Evolutionary conservation across 2,113 vertebrate genomes (phyloP), one percentile per base, ranked within the genome.

Genomic region (Sterrhoptilus dennistouni): DNA sequence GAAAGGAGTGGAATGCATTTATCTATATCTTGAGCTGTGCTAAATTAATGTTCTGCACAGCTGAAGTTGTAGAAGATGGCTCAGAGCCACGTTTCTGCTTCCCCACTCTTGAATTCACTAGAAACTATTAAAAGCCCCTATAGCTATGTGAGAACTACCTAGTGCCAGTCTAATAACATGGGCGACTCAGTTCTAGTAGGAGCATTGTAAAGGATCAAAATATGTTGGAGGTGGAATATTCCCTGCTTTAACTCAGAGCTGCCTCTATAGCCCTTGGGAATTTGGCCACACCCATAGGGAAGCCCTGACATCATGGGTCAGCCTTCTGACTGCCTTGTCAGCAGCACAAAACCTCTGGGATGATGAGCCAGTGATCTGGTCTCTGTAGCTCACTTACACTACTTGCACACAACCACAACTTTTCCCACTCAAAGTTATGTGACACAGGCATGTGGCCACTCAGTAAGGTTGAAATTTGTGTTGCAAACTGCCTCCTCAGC

Each of bases 1-100:
- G n/a, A 74, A 77, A 70, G 42, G 38, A 74, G 47, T 50, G 6
- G 23, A 65, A 80, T 72, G 20, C 23, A 56, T 90, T 83, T 89
- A 89, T n/a, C 38, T 70, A 9, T 47, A 42, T 42, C 72, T 83
- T 81, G 77, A 65, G 45, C 56, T 63, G 42, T 81, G 47, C n/a
- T 70, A 82, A 93, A 93, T 49, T 54, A 85, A 79, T 90, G 47
- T 54, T 84, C 56, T 88, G 57, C 65, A 66, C 56, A 86, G 75
- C 35, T 65, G 35, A 83, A 88, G 66, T 56, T 54, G 75, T 70
- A 76, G 40, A 87, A 66, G 44, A 66, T 64, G 57, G 61, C 70
- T 90, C 49, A 90, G 57, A 90, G 66, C 24, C 33, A 12, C 57
- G 47, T 38, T 92, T 93, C 35, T 85, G 57, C 36, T 82, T 27